Evolutionary conservation across 1,140 invertebrate genomes (phyloP).

Genomic region (Drosophila serrata): DNA sequence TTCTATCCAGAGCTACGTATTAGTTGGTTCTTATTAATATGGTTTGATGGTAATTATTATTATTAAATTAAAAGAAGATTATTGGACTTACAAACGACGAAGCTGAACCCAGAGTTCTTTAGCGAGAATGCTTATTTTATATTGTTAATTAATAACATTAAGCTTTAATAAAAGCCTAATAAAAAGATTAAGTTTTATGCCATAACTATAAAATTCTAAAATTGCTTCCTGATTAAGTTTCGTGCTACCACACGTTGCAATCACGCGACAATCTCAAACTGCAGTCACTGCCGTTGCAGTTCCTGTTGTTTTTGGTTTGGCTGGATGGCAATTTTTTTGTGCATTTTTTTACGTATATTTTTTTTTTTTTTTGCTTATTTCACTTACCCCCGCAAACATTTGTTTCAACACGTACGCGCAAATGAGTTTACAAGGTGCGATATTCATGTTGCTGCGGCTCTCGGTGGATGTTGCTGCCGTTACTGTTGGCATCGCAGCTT

Average conservation of each 20-base stretch:
- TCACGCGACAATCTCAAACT: constrained; percentile 35
- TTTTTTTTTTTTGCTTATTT: constrained; percentile 30
- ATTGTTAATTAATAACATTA: background rate
- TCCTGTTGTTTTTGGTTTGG: constrained; percentile 45
- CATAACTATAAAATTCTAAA: background rate
- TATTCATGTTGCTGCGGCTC: constrained; percentile 76
- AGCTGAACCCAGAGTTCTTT: too few relatives aligned
- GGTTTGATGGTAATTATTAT: background rate
- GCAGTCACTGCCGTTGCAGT: constrained; percentile 20
- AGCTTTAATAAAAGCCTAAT: background rate
- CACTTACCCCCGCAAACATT: constrained; percentile 82
- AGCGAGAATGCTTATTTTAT: background rate
- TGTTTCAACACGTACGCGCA: constrained; percentile 85
- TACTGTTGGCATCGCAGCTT: too few relatives aligned
- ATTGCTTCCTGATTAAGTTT: background rate
- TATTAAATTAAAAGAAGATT: background rate
- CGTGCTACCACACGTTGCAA: constrained; percentile 23
- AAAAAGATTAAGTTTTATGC: background rate
- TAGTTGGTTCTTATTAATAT: background rate
- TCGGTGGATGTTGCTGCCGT: constrained; percentile 46
- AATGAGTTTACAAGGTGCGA: constrained; percentile 85
- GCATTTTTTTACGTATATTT: background rate
- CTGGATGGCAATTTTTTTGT: constrained; percentile 36
- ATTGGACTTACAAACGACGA: background rate
- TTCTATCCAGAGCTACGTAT: background rate